Conservation (phyloP, 92 coral and sea anemone genomes). For the Scolanthus callimorphus region DNA sequence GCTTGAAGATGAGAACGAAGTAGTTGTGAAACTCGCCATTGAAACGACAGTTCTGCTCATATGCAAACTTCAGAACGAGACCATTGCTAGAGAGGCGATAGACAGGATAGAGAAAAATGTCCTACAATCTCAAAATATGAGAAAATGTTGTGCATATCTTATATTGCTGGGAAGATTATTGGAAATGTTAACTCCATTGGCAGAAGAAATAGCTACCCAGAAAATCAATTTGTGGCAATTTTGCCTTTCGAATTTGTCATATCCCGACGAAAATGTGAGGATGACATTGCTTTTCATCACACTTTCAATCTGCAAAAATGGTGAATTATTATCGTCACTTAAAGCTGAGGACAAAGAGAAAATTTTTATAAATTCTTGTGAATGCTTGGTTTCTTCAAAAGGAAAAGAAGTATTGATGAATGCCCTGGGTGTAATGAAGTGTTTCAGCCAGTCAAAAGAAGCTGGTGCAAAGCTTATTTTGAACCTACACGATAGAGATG, state of each 20-base stretch:
- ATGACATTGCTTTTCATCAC: constrained; percentile 61
- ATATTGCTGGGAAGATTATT: constrained; percentile 72
- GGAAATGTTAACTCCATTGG: constrained; percentile 54
- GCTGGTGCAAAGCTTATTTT: too few species aligned
- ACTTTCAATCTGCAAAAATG: constrained; percentile 48
- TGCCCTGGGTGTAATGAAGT: constrained; percentile 72
- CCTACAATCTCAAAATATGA: constrained; percentile 47
- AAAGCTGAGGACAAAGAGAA: constrained; percentile 21
- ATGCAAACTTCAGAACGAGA: constrained; percentile 54
- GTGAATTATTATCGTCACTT: constrained; percentile 23
- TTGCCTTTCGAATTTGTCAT: constrained; percentile 40
- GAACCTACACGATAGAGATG: too few species aligned
- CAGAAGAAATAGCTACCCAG: constrained; percentile 37
- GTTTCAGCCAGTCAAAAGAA: too few species aligned
- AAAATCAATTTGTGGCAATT: constrained; percentile 37
- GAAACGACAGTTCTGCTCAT: constrained; percentile 60
- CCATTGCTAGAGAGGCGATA: constrained; percentile 65
- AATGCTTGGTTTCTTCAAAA: constrained; percentile 49
- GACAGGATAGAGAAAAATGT: constrained; percentile 50
- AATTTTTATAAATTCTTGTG: constrained; percentile 64
- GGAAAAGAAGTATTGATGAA: constrained; percentile 47
- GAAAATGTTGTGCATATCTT: constrained; percentile 62
- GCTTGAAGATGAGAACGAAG: constrained; percentile 54
- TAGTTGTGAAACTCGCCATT: constrained; percentile 37
- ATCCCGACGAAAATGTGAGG: constrained; percentile 71